Percentiles rank a stretch among this genome's conserved stretches.
phyloP scores from a whole-genome alignment of 2,888 invertebrate species.

The Nebria brevicollis region DNA sequence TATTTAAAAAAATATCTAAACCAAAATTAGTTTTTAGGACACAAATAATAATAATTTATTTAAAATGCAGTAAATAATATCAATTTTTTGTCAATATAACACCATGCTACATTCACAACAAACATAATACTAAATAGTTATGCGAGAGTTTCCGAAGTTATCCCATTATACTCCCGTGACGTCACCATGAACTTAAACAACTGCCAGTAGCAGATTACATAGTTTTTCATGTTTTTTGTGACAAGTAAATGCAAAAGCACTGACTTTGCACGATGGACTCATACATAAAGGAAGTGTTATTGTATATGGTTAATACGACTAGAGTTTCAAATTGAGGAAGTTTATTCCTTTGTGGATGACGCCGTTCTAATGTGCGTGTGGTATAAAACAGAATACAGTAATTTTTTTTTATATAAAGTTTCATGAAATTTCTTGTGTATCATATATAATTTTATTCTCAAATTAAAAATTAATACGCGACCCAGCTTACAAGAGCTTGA shows the following conservation, averaged over 20 bases:
- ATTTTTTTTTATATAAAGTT: constrained; percentile 14
- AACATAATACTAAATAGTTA: not conserved
- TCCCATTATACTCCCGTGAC: constrained; percentile 16
- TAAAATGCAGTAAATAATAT: not conserved
- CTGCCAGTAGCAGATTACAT: constrained; percentile 22
- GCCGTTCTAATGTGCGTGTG: constrained; percentile 16
- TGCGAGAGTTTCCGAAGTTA: not conserved
- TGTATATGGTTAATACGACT: not conserved
- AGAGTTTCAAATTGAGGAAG: not conserved
- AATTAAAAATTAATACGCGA: not conserved
- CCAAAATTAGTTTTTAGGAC: no score
- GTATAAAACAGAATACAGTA: constrained; percentile 8
- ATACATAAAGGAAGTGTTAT: constrained; percentile 9
- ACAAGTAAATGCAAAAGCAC: constrained; percentile 24
- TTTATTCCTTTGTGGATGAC: not conserved
- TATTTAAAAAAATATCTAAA: no score
- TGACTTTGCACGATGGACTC: constrained; percentile 23
- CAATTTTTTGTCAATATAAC: not conserved
- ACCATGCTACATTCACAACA: not conserved
- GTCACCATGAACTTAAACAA: constrained; percentile 38
- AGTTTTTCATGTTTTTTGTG: constrained; percentile 19
- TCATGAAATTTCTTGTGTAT: not conserved
- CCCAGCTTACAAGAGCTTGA: no score
- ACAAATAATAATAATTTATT: no score
- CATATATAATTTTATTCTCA: not conserved